Conservation (phyloP, 2,888 invertebrate species). For the Papilio protenor region DNA sequence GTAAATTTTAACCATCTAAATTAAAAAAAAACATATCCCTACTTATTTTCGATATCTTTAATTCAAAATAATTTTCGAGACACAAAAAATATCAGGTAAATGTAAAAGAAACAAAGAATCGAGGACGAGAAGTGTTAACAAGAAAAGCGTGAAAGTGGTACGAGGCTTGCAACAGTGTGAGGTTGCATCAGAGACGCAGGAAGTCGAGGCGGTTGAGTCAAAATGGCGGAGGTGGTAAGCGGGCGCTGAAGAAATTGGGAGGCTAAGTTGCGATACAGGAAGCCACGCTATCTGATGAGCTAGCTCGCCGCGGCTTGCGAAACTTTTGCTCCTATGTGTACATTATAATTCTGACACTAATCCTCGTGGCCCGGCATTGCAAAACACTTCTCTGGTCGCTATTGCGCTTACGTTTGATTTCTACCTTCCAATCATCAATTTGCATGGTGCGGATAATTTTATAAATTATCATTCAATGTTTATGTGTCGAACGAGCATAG, state of each 20-base stretch:
- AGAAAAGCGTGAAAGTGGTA: slow-evolving; percentile 47
- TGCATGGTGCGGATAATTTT: slow-evolving; percentile 19
- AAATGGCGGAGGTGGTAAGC: slow-evolving; percentile 44
- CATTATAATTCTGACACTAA: slow-evolving; percentile 47
- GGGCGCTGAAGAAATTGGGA: slow-evolving; percentile 67
- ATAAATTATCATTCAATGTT: neutral
- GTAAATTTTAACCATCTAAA: neutral
- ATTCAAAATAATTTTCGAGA: neutral
- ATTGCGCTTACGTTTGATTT: slow-evolving; percentile 24
- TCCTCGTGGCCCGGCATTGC: slow-evolving; percentile 24
- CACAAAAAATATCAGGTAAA: neutral
- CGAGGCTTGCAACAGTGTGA: slow-evolving; percentile 53
- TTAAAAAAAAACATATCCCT: neutral
- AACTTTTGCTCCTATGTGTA: slow-evolving; percentile 48
- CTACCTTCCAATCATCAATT: slow-evolving; percentile 23
- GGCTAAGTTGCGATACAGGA: slow-evolving; percentile 69
- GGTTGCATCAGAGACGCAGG: slow-evolving; percentile 59
- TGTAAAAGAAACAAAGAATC: slow-evolving; percentile 19
- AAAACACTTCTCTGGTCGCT: slow-evolving; percentile 34
- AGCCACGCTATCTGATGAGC: slow-evolving; percentile 68
- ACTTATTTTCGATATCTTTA: too few relatives aligned
- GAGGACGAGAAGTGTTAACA: slow-evolving; percentile 28
- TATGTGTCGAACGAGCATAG: neutral
- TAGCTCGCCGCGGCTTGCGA: slow-evolving; percentile 53
- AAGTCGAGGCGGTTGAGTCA: slow-evolving; percentile 52